phyloP scores from a whole-genome alignment of 23 tunicate species.

The Halocynthia aurantium region DNA sequence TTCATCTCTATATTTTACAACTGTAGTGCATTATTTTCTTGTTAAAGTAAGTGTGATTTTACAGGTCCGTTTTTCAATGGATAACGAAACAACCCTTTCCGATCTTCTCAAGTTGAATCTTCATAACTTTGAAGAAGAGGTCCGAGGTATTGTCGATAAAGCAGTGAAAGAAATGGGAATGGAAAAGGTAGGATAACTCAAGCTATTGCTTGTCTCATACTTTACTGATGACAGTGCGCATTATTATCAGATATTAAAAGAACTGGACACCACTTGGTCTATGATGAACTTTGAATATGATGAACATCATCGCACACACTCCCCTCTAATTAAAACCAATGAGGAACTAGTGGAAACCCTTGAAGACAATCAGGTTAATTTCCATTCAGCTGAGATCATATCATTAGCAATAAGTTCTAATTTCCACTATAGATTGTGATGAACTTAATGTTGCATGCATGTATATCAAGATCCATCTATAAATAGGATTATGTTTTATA shows the following conservation, averaged over 20 bases:
- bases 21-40: not conserved
- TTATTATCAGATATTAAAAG: conserved; percentile 55
- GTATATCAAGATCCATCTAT: not conserved
- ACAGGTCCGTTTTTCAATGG: conserved; percentile 85
- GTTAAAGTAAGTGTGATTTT: not conserved
- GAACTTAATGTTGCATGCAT: not conserved
- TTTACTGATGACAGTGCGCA: not conserved
- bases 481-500: not conserved
- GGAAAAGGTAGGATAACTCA: conserved; percentile 62
- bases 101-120: conserved; percentile 84
- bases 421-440: not conserved
- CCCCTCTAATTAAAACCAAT: conserved; percentile 66
- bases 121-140: conserved; percentile 92
- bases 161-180: conserved; percentile 99
- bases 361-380: conserved; percentile 89
- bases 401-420: not conserved
- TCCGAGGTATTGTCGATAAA: conserved; percentile 93
- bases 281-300: conserved; percentile 88
- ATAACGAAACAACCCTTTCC: conserved; percentile 71
- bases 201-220: not conserved
- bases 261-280: conserved; percentile 93
- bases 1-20: not conserved
- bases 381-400: not conserved
- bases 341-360: conserved; percentile 97
- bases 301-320: conserved; percentile 68